These are phyloP conservation scores for Tipula confusa DNA, from an alignment of 2,888 invertebrate genomes.

Conservation along the genomic window DNA sequence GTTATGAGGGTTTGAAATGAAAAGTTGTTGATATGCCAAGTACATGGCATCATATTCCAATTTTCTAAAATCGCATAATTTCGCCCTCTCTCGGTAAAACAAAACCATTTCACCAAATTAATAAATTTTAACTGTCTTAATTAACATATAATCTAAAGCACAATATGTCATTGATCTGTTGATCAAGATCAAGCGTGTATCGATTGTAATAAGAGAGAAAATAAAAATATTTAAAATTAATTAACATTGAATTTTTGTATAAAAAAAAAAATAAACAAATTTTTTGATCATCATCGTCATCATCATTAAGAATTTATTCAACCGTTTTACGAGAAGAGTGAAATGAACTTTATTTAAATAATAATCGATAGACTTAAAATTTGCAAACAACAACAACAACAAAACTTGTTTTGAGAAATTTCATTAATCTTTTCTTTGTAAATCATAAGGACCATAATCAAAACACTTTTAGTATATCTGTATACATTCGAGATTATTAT, in stretches of 20 bases:
- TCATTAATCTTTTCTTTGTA: not conserved
- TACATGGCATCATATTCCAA: too few species aligned
- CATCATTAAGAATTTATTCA: not conserved
- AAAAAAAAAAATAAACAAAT: not conserved
- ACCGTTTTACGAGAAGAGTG: conserved; percentile 20
- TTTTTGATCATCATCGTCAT: not conserved
- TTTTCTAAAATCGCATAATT: too few species aligned
- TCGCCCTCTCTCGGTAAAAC: not conserved
- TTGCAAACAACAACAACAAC: not conserved
- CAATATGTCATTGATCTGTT: not conserved
- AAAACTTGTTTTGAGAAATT: not conserved
- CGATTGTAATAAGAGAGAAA: not conserved
- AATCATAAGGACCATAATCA: not conserved
- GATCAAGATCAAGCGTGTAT: not conserved
- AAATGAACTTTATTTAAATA: not conserved
- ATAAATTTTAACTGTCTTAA: not conserved
- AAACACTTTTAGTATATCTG: too few species aligned
- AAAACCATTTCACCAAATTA: not conserved
- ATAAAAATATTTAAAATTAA: not conserved
- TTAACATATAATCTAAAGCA: not conserved
- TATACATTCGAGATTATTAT: not conserved
- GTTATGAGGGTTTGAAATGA: too few species aligned
- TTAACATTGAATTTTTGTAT: not conserved
- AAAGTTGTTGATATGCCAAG: too few species aligned
- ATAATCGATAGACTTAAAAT: not conserved